Evolutionary conservation across 2,888 invertebrate species (phyloP), one percentile per base, ranked within the genome.

Genomic region (Ligdia adustata): DNA sequence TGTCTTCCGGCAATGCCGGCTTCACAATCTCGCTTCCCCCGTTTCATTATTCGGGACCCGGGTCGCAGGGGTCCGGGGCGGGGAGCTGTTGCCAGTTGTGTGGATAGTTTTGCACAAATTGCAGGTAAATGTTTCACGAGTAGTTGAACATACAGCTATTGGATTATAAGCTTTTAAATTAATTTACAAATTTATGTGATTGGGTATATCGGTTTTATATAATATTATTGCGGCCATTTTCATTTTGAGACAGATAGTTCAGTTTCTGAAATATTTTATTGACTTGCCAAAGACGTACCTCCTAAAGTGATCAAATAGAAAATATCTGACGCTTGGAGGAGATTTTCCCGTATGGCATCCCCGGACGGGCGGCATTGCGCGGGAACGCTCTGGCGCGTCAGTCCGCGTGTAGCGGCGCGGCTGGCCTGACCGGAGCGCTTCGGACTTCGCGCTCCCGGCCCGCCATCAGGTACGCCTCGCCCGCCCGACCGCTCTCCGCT

Each of bases 391-490:
- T 62, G 55, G 55, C 65, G 72, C 82, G 81, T 75, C 73, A 86
- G 85, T 84, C 83, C 82, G 85, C 85, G 84, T 70, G 78, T 66
- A 77, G 79, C 82, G 82, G 80, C 80, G 79, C 79, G 79, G 77
- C 77, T 42, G 75, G 77, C 73, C 72, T 66, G 76, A 65, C 63
- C 66, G 61, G 62, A 60, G 54, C 62, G 69, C 70, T 69, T 70
- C 74, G 69, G 68, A 60, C 72, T 76, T 79, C 73, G 76, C 79
- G 73, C 54, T 55, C 56, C 59, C 56, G 55, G 60, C 80, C 78
- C 79, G 75, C 74, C 73, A 67, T 70, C 74, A 82, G 82, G 83
- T 82, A 82, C 73, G 60, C 68, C 70, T 63, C 64, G 64, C 65
- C 66, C n/a, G n/a, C n/a, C 63, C 64, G 6, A 6, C 59, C 57